A percentile compares a stretch with the other conserved stretches of the same genome.
Evolutionary conservation across 2,888 invertebrate species (phyloP).

Genomic region (Yponomeuta cagnagella): DNA sequence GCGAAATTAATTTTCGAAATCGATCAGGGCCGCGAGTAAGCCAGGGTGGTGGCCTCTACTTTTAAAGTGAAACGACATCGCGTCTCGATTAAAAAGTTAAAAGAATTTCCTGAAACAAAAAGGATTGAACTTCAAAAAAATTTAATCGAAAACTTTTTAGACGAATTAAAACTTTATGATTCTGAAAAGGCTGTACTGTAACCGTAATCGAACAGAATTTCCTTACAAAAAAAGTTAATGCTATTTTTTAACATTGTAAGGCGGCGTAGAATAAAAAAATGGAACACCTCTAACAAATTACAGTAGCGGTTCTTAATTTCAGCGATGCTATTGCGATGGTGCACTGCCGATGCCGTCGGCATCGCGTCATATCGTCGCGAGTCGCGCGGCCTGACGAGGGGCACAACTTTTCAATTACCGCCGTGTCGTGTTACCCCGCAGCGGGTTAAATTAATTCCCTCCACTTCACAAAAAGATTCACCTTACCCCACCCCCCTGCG

Average conservation of each 20-base stretch:
- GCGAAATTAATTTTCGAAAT: constrained; percentile 68
- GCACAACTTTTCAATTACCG: constrained; percentile 75
- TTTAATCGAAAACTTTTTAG: constrained; percentile 20
- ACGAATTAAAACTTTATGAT: not conserved
- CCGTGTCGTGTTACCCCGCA: constrained; percentile 75
- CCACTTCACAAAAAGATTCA: constrained; percentile 76
- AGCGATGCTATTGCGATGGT: not conserved
- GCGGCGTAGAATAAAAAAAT: no score
- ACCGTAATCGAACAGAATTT: no score
- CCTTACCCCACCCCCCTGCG: constrained; percentile 55
- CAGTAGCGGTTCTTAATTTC: constrained; percentile 22
- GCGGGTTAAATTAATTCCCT: constrained; percentile 77
- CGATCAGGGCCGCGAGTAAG: constrained; percentile 55
- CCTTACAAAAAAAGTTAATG: no score
- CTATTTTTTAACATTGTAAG: no score
- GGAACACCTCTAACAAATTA: no score
- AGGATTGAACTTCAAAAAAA: constrained; percentile 23
- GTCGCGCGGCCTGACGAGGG: constrained; percentile 58
- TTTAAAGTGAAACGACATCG: constrained; percentile 29
- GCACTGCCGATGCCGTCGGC: constrained; percentile 15
- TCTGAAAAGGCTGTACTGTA: no score
- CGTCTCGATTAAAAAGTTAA: constrained; percentile 55
- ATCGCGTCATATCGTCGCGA: constrained; percentile 26
- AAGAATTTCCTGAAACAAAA: constrained; percentile 30
- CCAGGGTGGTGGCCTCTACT: constrained; percentile 43